A percentile compares a stretch with the other conserved stretches of the same genome.
Conservation (phyloP, 2,797 vertebrate species). For the Merluccius polli region DNA sequence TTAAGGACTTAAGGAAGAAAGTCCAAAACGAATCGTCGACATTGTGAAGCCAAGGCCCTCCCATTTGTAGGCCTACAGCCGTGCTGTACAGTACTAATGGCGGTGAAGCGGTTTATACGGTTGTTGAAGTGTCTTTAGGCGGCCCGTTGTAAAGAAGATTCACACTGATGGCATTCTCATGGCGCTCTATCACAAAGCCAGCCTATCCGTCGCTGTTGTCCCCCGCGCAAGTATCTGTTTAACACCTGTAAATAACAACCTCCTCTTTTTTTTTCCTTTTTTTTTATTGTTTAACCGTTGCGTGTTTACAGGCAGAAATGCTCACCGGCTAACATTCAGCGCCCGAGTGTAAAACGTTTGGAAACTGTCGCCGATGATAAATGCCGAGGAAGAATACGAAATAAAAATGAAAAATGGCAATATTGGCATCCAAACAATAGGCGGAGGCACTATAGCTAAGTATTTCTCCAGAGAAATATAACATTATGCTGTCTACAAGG, state of each 20-base stretch:
- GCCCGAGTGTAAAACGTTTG: conserved; percentile 28
- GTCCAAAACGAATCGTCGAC: too few relatives aligned
- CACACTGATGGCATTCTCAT: conserved; percentile 52
- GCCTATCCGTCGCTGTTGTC: conserved; percentile 54
- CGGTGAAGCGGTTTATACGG: not conserved
- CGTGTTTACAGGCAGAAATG: conserved; percentile 29
- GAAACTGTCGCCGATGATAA: conserved; percentile 61
- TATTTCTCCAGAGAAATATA: conserved; percentile 73
- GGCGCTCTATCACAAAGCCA: conserved; percentile 34
- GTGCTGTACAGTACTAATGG: too few relatives aligned
- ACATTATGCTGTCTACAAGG: conserved; percentile 67
- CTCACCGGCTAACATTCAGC: conserved; percentile 51
- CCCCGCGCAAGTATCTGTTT: conserved; percentile 47
- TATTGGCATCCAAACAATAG: conserved; percentile 68
- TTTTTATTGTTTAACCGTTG: conserved; percentile 49
- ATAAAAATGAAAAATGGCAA: conserved; percentile 48
- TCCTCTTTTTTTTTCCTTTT: not conserved
- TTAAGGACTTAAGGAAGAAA: not conserved
- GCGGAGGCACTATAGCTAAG: conserved; percentile 56
- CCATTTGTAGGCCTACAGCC: too few relatives aligned
- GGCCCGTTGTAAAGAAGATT: conserved; percentile 60
- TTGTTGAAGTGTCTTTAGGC: conserved; percentile 36
- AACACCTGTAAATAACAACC: conserved; percentile 52
- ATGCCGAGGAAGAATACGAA: conserved; percentile 47
- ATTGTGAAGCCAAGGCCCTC: too few relatives aligned